Evolutionary conservation across 2,888 invertebrate species (phyloP).

Genomic region (Melikaiella ostensackeni): DNA sequence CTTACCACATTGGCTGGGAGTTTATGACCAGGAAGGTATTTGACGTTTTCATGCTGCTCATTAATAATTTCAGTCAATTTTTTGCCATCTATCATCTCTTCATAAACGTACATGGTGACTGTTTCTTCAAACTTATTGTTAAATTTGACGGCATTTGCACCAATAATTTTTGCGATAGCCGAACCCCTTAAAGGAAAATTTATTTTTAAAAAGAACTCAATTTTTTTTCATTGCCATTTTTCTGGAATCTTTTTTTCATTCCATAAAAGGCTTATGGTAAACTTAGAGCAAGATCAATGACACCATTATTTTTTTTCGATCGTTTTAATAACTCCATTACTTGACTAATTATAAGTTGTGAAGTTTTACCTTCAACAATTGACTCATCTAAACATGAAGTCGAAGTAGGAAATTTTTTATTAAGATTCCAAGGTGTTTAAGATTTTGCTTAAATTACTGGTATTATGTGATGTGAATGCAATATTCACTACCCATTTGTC

Average conservation of each 20-base stretch:
- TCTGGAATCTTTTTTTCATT: background rate
- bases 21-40: constrained; percentile 97
- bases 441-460: constrained; percentile 5
- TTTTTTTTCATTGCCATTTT: background rate
- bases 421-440: constrained; percentile 1
- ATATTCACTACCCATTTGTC: background rate
- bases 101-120: constrained; percentile 98
- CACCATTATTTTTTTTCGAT: background rate
- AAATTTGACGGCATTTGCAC: constrained; percentile 87
- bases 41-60: constrained; percentile 97
- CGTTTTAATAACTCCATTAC: background rate
- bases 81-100: constrained; percentile 94
- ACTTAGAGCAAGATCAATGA: background rate
- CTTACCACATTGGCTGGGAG: constrained; percentile 97
- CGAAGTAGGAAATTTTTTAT: background rate
- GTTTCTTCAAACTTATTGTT: constrained; percentile 90
- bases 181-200: constrained; percentile 88
- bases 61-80: constrained; percentile 99
- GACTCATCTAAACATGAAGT: background rate
- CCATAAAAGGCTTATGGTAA: background rate
- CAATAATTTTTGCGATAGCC: constrained; percentile 99
- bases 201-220: background rate
- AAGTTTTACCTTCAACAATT: background rate
- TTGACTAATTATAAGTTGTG: background rate
- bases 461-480: background rate